Evolutionary conservation across 1,140 invertebrate genomes (phyloP).

Genomic region (Euwallacea fornicatus): DNA sequence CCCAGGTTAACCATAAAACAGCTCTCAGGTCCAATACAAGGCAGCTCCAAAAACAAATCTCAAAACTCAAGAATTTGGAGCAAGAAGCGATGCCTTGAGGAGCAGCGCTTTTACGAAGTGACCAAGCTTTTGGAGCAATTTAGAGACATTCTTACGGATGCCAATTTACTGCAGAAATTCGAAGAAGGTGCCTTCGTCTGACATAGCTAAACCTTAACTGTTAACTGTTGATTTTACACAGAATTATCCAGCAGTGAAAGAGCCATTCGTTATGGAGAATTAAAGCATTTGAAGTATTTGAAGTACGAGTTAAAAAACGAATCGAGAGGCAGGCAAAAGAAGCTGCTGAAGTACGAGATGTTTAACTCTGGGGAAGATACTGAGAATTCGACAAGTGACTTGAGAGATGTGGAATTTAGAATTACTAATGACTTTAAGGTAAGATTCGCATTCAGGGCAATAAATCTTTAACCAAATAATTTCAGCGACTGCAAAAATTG

Average conservation of each 20-base stretch:
- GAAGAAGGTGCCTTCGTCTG: slow-evolving; percentile 51
- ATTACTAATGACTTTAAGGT: slow-evolving; percentile 50
- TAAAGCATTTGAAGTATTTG: slow-evolving; percentile 80
- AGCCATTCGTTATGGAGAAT: slow-evolving; percentile 78
- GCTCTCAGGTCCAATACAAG: slow-evolving; percentile 32
- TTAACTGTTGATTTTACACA: slow-evolving; percentile 2
- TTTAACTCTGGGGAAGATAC: slow-evolving; percentile 55
- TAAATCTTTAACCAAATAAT: neutral
- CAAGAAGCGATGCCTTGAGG: slow-evolving; percentile 83
- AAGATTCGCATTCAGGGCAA: neutral
- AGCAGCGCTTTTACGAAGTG: slow-evolving; percentile 95
- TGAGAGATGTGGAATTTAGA: slow-evolving; percentile 92
- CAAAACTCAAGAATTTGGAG: slow-evolving; percentile 80
- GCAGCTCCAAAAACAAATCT: slow-evolving; percentile 43
- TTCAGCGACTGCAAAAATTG: slow-evolving; percentile 58
- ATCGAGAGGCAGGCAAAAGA: slow-evolving; percentile 64
- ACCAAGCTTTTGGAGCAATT: slow-evolving; percentile 92
- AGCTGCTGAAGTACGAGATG: slow-evolving; percentile 71
- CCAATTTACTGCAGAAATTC: slow-evolving; percentile 65
- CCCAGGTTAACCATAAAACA: slow-evolving; percentile 41
- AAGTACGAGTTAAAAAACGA: slow-evolving; percentile 67
- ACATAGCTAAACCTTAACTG: neutral
- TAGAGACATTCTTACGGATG: slow-evolving; percentile 77
- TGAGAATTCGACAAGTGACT: slow-evolving; percentile 69
- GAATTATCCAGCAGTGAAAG: slow-evolving; percentile 75